These are phyloP conservation scores for Microcebus griseorufus DNA, from an alignment of 2,113 vertebrate species.

Conservation along the genomic window DNA sequence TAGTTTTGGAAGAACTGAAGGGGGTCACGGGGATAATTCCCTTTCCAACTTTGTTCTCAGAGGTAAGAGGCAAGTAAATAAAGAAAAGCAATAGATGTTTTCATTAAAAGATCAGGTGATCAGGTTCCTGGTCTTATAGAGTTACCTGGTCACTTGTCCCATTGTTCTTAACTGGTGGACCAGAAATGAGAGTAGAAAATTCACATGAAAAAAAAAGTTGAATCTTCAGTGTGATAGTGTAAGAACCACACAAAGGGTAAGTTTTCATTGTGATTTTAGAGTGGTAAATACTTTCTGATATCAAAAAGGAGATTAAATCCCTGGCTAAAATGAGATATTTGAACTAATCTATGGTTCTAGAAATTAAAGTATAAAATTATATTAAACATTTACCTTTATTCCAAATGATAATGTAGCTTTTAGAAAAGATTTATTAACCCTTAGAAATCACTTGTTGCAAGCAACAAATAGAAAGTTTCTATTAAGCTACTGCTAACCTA, in stretches of 20 bases:
- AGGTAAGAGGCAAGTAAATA: constrained; percentile 38
- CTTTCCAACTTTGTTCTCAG: background rate
- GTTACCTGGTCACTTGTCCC: background rate
- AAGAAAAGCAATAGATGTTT: constrained; percentile 10
- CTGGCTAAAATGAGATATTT: constrained; percentile 21
- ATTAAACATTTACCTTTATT: constrained; percentile 42
- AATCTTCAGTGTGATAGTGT: background rate
- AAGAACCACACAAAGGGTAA: background rate
- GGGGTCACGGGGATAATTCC: background rate
- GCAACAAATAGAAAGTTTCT: background rate
- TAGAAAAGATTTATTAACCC: background rate
- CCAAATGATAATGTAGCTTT: background rate
- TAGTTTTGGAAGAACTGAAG: background rate
- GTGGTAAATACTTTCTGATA: background rate
- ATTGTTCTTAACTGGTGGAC: background rate
- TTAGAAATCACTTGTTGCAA: background rate
- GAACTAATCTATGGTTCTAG: constrained; percentile 48
- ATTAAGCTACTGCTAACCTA: background rate
- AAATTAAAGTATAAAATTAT: constrained; percentile 40
- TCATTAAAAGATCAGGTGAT: background rate
- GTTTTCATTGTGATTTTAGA: constrained; percentile 57
- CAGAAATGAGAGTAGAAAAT: background rate
- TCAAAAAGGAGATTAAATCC: background rate
- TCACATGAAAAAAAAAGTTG: background rate
- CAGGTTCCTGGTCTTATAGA: background rate